Evolutionary conservation across 2,113 vertebrate species (phyloP).

Genomic region (Paratilapia polleni): DNA sequence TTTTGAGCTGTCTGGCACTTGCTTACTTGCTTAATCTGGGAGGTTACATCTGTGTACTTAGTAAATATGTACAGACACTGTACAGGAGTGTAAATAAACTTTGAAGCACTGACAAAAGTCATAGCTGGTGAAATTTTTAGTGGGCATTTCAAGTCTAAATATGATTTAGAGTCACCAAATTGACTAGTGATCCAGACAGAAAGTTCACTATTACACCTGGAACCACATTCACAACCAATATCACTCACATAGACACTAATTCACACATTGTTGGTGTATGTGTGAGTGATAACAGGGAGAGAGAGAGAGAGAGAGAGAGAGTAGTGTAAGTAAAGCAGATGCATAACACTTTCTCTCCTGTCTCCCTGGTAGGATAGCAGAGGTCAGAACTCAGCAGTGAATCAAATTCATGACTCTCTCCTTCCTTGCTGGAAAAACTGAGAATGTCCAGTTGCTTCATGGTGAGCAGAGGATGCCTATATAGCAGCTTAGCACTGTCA

Average conservation of each 20-base stretch:
- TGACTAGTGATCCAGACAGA: background rate
- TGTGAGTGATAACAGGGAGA: too few species aligned
- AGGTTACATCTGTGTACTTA: fast-evolving
- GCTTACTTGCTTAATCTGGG: background rate
- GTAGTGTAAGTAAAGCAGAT: background rate
- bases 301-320: background rate
- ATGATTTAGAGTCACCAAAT: background rate
- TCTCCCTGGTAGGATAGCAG: background rate
- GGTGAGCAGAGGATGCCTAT: conserved; percentile 3
- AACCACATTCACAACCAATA: background rate
- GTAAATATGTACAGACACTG: background rate
- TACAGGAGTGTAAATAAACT: background rate
- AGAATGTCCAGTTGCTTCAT: background rate
- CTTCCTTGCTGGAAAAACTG: background rate
- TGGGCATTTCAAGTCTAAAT: background rate
- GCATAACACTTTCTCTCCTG: background rate
- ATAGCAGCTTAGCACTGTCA: conserved; percentile 6
- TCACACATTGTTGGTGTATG: too few species aligned
- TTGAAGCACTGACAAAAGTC: too few species aligned
- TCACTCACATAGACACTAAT: background rate
- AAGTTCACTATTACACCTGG: background rate
- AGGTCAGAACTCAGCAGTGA: conserved; percentile 30
- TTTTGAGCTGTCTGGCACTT: background rate
- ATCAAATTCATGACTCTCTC: background rate
- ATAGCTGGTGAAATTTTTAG: background rate